Evolutionary conservation across 2,797 vertebrate species (phyloP).

Genomic region (Zenarchopterus dispar): DNA sequence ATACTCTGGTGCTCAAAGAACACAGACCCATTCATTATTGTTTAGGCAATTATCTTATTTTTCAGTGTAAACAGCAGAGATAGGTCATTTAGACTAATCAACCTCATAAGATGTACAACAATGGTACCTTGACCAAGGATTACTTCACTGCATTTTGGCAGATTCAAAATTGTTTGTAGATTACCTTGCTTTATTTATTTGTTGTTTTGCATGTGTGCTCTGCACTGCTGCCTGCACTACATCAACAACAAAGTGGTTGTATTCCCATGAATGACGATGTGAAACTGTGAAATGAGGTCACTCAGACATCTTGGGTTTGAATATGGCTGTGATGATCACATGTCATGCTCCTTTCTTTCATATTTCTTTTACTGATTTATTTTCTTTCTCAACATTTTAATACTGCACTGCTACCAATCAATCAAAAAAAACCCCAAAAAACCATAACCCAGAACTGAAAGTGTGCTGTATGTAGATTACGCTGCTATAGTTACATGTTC

Average conservation of each 20-base stretch:
- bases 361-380: not conserved
- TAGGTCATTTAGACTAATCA: not conserved
- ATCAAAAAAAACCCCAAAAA: not conserved
- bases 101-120: not conserved
- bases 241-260: not conserved
- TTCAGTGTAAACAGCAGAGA: not conserved
- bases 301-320: not conserved
- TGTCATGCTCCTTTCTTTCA: not conserved
- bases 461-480: constrained; percentile 15
- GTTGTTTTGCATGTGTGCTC: not conserved
- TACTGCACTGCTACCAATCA: not conserved
- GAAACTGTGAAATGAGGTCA: constrained; percentile 10
- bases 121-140: not conserved
- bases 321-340: not conserved
- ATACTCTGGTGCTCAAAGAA: not conserved
- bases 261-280: constrained; percentile 7
- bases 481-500: constrained; percentile 24
- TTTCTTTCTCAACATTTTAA: not conserved
- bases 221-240: not conserved
- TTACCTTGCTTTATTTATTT: not conserved
- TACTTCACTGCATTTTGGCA: not conserved
- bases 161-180: no score
- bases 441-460: not conserved
- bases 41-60: not conserved
- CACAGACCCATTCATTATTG: not conserved